Evolutionary conservation across 2,113 vertebrate species (phyloP).

Genomic region (Hydrochoerus hydrochaeris): DNA sequence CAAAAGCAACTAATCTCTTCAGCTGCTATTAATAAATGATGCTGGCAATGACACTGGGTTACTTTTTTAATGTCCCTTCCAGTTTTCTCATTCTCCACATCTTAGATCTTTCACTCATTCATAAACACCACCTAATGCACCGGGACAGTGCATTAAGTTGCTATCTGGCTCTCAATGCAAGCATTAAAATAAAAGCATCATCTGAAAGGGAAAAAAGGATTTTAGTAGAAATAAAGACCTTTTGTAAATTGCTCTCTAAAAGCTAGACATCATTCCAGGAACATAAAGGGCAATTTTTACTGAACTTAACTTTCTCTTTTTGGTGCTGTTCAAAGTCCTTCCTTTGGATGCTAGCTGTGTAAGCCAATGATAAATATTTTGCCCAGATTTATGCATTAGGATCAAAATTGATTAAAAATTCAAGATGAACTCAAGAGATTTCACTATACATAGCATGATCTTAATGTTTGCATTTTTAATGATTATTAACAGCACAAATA

Average conservation of each 20-base stretch:
- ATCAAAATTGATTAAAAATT: conserved; percentile 55
- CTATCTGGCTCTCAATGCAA: conserved; percentile 57
- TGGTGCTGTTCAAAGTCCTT: conserved; percentile 68
- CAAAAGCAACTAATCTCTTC: conserved; percentile 44
- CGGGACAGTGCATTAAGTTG: conserved; percentile 68
- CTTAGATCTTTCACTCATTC: conserved; percentile 70
- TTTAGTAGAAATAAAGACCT: conserved; percentile 66
- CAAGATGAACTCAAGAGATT: conserved; percentile 76
- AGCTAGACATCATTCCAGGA: conserved; percentile 64
- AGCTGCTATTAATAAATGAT: neutral
- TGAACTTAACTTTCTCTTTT: conserved; percentile 62
- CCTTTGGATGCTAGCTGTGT: neutral
- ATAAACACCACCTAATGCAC: conserved; percentile 55
- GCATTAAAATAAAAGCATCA: conserved; percentile 59
- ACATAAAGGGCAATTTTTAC: conserved; percentile 3
- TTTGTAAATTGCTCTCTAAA: conserved; percentile 68
- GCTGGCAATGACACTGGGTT: neutral
- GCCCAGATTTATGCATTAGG: conserved; percentile 64
- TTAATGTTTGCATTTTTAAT: conserved; percentile 73
- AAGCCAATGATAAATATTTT: conserved; percentile 59
- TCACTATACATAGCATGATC: conserved; percentile 64
- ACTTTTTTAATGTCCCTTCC: conserved; percentile 48
- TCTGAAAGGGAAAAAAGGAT: conserved; percentile 41
- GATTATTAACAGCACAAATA: conserved; percentile 67
- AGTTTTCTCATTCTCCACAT: conserved; percentile 10